Base-by-base conservation (phyloP, 1,140 invertebrate species). In the Drosophila neocordata region DNA sequence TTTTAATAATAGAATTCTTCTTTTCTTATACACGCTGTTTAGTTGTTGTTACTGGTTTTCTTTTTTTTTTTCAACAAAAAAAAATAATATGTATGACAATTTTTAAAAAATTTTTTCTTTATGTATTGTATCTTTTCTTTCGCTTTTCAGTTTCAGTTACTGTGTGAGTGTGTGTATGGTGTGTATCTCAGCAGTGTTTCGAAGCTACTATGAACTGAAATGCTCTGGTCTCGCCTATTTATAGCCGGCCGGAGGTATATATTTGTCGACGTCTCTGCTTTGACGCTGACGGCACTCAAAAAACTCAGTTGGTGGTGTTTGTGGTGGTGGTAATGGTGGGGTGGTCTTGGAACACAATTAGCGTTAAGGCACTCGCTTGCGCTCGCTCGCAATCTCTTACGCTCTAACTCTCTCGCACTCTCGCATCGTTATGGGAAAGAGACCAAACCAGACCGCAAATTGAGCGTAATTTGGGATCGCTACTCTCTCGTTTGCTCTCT, bases 1-100 rank as follows among this genome's bases (percentile, higher is more conserved):
- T 63, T 56, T 31, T 66, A 69, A 74, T 65, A 88, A 24, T 90
- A 90, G 88, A 90, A 90, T 90, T 90, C 88, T 90, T 90, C 89
- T 73, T 82, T 79, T 89, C 79, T 66, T 62, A 81, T 56, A 56
- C 53, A 56, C 53, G 53, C 53, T 56, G 53, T 56, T 48, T 67
- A 79, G 71, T 70, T 73, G 79, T 71, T 24, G 24, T 70, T 73
- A 66, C 34, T 74, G 22, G 48, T 56, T 71, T 53, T 58, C 62
- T 24, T 24, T 24, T 24, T 24, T 24, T 4, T 24, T 24, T 4
- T 4, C 22, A 24, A 24, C 15, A 20, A 48, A 48, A 48, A 48
- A 48, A 48, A 48, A 48, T 11, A 20, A 20, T 20, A 2, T 48
- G 18, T 15, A 48, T 48, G 41, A 20, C 15, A 48, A 48, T 48